phyloP scores from a whole-genome alignment of 2,888 invertebrate species.

The Eupithecia abbreviata region DNA sequence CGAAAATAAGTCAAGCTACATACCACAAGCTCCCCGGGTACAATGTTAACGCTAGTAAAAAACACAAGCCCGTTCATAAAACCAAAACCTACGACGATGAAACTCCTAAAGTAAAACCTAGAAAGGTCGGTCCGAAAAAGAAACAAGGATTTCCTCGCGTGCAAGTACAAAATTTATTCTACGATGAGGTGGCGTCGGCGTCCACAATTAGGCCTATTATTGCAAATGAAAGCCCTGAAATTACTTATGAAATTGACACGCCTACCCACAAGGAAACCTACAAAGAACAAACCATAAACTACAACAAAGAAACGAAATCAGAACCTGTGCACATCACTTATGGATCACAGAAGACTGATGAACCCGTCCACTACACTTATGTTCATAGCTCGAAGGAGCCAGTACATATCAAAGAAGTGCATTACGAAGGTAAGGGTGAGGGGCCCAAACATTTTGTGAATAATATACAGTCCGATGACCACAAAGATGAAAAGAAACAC shows the following conservation, averaged over 20 bases:
- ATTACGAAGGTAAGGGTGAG: constrained; percentile 58
- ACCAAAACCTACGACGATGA: constrained; percentile 65
- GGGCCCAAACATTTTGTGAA: constrained; percentile 65
- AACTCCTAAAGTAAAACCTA: constrained; percentile 55
- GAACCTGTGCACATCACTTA: constrained; percentile 68
- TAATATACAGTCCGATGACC: constrained; percentile 58
- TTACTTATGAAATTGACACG: constrained; percentile 70
- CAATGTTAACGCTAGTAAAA: constrained; percentile 57
- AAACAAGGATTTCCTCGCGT: constrained; percentile 58
- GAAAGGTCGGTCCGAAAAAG: constrained; percentile 55
- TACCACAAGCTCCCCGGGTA: constrained; percentile 64
- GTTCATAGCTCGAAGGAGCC: constrained; percentile 61
- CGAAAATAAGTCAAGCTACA: constrained; percentile 67
- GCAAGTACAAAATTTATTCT: constrained; percentile 52
- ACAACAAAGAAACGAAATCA: constrained; percentile 69
- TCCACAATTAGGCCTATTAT: constrained; percentile 56
- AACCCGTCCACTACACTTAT: constrained; percentile 70
- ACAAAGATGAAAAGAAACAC: constrained; percentile 41
- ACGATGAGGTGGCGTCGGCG: constrained; percentile 50
- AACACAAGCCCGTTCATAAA: constrained; percentile 62
- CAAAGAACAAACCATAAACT: constrained; percentile 70
- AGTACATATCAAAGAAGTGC: constrained; percentile 56
- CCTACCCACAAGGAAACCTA: constrained; percentile 74
- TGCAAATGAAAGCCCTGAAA: constrained; percentile 64
- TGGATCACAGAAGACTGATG: constrained; percentile 60